A percentile compares a stretch with the other conserved stretches of the same genome.
Evolutionary conservation across 2,888 invertebrate species (phyloP).

Genomic region (Trichogramma evanescens): DNA sequence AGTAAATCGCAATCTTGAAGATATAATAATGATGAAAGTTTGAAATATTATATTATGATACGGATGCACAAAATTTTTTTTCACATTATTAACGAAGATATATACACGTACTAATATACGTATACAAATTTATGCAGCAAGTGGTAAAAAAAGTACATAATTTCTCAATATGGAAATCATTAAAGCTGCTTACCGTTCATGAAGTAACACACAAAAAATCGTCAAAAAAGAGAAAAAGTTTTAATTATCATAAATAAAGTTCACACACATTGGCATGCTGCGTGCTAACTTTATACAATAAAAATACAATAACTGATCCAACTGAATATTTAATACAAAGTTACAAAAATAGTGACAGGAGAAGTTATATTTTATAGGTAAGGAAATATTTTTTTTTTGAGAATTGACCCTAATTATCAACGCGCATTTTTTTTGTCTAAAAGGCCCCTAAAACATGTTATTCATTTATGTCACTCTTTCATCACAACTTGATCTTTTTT

Average conservation of each 20-base stretch:
- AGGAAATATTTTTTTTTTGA: constrained; percentile 33
- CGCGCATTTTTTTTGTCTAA: constrained; percentile 33
- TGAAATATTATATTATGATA: constrained; percentile 7
- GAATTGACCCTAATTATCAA: constrained; percentile 40
- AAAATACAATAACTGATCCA: too few relatives aligned
- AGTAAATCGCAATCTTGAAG: constrained; percentile 9
- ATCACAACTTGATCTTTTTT: background rate
- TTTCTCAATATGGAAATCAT: constrained; percentile 8
- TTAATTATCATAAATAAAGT: background rate
- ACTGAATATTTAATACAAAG: constrained; percentile 10
- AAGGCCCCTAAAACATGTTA: constrained; percentile 21
- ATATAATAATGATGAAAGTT: constrained; percentile 2
- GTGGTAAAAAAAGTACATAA: constrained; percentile 1
- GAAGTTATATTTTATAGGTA: constrained; percentile 42
- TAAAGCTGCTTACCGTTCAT: constrained; percentile 12
- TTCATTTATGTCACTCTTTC: background rate
- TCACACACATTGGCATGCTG: constrained; percentile 37
- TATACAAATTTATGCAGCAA: constrained; percentile 10
- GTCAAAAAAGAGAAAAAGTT: background rate
- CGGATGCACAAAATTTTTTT: constrained; percentile 4
- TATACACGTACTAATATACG: constrained; percentile 2
- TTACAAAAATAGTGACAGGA: constrained; percentile 48
- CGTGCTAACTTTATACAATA: constrained; percentile 31
- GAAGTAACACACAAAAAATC: constrained; percentile 4
- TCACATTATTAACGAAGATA: constrained; percentile 9